Evolutionary conservation across 2,888 invertebrate species (phyloP).

Genomic region (Dryomyza anilis): DNA sequence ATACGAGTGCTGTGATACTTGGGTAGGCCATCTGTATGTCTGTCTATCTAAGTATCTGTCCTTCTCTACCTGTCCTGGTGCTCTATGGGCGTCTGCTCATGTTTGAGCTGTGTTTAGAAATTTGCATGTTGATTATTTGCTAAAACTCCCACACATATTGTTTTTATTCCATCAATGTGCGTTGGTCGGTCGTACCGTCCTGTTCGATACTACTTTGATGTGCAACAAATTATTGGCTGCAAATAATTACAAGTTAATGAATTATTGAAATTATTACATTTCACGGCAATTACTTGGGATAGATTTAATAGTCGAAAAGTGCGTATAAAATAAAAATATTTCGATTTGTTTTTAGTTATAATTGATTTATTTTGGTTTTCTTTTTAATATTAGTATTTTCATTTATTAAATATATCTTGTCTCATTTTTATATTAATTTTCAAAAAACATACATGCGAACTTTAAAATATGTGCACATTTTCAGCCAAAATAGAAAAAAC

Average conservation of each 20-base stretch:
- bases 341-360: too few species aligned
- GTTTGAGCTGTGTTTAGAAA: not conserved
- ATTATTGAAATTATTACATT: too few species aligned
- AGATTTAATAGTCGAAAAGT: too few species aligned
- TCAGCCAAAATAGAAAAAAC: too few species aligned
- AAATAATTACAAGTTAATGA: slow-evolving; percentile 12
- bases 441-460: too few species aligned
- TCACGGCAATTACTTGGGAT: too few species aligned
- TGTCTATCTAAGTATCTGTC: not conserved
- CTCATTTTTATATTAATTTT: too few species aligned
- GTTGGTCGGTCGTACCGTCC: not conserved
- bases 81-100: not conserved
- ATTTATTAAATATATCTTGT: too few species aligned
- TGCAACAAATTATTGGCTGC: slow-evolving; percentile 10
- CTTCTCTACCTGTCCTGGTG: not conserved
- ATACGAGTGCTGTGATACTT: slow-evolving; percentile 1
- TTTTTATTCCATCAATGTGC: not conserved
- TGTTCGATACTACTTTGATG: not conserved
- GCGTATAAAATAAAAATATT: too few species aligned
- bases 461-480: too few species aligned
- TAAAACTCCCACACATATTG: slow-evolving; percentile 8
- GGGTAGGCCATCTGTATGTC: not conserved
- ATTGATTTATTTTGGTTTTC: too few species aligned
- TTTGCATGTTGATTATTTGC: not conserved
- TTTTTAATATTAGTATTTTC: too few species aligned